phyloP scores from a whole-genome alignment of 2,797 vertebrate species.

The Malacoraja senta region DNA sequence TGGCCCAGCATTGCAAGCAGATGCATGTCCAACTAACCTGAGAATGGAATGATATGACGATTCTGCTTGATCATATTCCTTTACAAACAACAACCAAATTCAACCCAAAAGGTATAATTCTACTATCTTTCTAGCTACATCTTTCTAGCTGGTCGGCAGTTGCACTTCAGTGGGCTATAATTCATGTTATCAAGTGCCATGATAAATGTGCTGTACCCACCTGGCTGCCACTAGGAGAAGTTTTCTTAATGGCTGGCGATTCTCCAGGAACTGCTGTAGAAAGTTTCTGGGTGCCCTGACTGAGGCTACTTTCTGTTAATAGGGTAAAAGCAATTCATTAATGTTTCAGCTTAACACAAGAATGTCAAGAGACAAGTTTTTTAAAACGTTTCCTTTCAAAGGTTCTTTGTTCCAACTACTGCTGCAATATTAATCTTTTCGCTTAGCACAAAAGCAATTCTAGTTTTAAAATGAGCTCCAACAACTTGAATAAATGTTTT shows the following conservation, averaged over 20 bases:
- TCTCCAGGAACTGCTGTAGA: not conserved
- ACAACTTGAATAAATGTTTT: not conserved
- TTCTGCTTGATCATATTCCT: not conserved
- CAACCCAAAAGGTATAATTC: not conserved
- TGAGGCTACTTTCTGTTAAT: constrained; percentile 25
- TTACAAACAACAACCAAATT: not conserved
- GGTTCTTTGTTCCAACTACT: not conserved
- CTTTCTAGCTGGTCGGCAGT: not conserved
- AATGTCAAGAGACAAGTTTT: not conserved
- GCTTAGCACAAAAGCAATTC: not conserved
- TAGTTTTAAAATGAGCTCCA: not conserved
- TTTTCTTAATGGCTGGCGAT: not conserved
- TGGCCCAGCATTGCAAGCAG: not conserved
- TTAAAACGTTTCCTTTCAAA: not conserved
- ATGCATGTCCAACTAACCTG: not conserved
- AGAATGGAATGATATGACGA: not conserved
- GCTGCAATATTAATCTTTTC: not conserved
- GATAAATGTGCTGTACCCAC: not conserved
- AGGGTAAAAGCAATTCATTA: not conserved
- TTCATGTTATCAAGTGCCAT: not conserved
- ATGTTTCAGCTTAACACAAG: not conserved
- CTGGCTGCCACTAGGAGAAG: not conserved
- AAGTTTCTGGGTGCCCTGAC: constrained; percentile 12
- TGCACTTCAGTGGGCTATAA: not conserved
- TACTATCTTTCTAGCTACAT: not conserved